Evolutionary conservation across 2,888 invertebrate genomes (phyloP), one percentile per base, ranked within the genome.

Genomic region (Gastrophysa polygoni): DNA sequence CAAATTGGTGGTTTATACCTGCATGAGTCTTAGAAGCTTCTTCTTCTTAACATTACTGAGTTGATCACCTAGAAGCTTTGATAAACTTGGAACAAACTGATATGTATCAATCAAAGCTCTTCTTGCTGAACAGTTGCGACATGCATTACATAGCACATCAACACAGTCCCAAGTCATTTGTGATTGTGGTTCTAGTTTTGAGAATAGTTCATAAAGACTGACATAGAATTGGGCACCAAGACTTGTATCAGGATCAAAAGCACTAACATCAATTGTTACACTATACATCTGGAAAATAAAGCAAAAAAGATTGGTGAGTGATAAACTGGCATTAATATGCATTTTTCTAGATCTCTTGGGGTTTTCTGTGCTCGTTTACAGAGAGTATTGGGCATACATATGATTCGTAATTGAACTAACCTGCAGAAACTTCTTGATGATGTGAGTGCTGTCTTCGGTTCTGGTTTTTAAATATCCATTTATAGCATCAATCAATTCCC

Each of bases 201-300:
- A 84, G 85, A 90, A 86, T 16, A 89, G 83, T 50, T 90, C 84
- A 80, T 89, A 86, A 51, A 91, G 77, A 21, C 86, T 86, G 47
- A 88, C 86, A 77, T 88, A 90, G 81, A 91, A 89, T 47, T 89
- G 86, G 51, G 87, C 84, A 1, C 87, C 86, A 69, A 88, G 84
- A 16, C 85, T 84, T 3, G 85, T 84, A 16, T 87, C 87, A 32
- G 90, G 89, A 62, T 89, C 89, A 75, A 90, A 91, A 72, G 88
- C 84, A 66, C 85, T 85, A 6, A 87, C 75, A 74, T 90, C 90
- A 70, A 87, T 84, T 17, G 88, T 85, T 51, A 86, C 86, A 57
- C 88, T 85, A 71, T 89, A 84, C 17, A 87, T 81, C 89, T 90
- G 79, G n/a, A 83, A 82, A 57, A 49, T 18, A 52, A n/a, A 44